Conservation (phyloP, 2,113 vertebrate genomes). For the Oxyura jamaicensis region DNA sequence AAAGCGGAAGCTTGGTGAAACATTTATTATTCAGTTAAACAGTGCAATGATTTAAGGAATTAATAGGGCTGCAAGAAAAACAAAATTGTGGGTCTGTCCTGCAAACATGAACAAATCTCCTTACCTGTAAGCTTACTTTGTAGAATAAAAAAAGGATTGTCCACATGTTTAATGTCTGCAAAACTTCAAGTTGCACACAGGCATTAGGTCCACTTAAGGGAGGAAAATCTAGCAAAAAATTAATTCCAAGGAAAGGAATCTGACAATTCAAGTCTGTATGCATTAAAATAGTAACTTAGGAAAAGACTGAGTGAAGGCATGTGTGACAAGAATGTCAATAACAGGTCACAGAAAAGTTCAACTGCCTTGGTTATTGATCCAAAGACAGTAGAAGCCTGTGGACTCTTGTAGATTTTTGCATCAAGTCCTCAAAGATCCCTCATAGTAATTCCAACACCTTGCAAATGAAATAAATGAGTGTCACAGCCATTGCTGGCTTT, state of each 20-base stretch:
- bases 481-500: neutral
- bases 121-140: neutral
- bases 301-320: neutral
- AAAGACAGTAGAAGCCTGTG: neutral
- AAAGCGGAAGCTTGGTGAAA: neutral
- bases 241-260: neutral
- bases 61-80: neutral
- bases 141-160: neutral
- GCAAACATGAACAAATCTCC: neutral
- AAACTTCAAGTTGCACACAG: rapidly evolving
- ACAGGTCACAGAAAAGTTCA: neutral
- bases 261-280: neutral
- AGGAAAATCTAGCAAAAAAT: conserved; percentile 30
- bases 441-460: neutral
- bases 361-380: neutral
- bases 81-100: neutral
- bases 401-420: neutral
- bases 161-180: neutral
- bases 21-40: neutral
- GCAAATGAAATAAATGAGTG: neutral
- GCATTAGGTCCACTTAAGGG: neutral
- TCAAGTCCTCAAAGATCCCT: neutral
- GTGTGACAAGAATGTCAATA: neutral
- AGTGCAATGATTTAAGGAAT: neutral
- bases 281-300: neutral